phyloP scores from a whole-genome alignment of 2,113 vertebrate species.

The Paramisgurnus dabryanus region DNA sequence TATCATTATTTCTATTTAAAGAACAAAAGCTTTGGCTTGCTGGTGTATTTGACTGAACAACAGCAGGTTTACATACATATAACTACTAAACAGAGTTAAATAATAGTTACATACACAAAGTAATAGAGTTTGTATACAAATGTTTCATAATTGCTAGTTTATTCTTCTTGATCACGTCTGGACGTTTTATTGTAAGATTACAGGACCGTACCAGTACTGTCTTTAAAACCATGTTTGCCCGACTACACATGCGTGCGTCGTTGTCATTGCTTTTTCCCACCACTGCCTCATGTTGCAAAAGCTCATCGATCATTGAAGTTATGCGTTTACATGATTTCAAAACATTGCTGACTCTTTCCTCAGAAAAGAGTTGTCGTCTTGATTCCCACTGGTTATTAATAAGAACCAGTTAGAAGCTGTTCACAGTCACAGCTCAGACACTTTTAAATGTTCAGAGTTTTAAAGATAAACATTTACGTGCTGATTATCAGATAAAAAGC shows the following conservation, averaged over 20 bases:
- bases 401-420: not conserved
- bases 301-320: not conserved
- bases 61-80: not conserved
- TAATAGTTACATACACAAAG: not conserved
- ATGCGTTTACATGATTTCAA: not conserved
- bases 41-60: not conserved
- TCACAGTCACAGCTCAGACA: not conserved
- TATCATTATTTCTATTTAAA: not conserved
- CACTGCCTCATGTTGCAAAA: conserved; percentile 14
- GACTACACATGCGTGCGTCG: not conserved
- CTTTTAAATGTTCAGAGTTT: not conserved
- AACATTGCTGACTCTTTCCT: not conserved
- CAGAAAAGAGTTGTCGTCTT: not conserved
- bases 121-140: not conserved
- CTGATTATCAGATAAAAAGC: conserved; percentile 5
- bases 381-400: not conserved
- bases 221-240: no score
- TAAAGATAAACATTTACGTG: not conserved
- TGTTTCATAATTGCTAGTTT: not conserved
- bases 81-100: not conserved
- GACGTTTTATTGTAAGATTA: not conserved
- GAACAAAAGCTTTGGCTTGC: not conserved
- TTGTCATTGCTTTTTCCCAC: not conserved
- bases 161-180: not conserved
- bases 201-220: not conserved